Conservation (phyloP, 2,113 vertebrate genomes). For the Tricholaema leucomelas region DNA sequence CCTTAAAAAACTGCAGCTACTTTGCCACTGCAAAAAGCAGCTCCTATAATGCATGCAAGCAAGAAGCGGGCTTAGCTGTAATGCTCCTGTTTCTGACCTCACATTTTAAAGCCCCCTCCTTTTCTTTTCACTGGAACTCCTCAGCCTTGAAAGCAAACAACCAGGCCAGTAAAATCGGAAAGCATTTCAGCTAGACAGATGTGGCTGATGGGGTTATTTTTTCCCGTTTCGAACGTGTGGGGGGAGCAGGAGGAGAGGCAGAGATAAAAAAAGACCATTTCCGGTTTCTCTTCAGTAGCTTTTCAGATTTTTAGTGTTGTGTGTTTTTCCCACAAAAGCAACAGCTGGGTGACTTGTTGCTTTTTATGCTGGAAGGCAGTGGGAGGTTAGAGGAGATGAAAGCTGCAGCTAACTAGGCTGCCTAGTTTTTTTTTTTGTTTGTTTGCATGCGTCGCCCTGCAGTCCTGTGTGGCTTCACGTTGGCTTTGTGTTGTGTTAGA, state of each 20-base stretch:
- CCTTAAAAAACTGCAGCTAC: background rate
- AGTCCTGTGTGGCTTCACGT: background rate
- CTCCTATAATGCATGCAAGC: background rate
- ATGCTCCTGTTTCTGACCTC: background rate
- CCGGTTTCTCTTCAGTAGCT: conserved; percentile 36
- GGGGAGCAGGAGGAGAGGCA: background rate
- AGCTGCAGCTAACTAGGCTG: background rate
- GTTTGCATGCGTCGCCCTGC: accelerated
- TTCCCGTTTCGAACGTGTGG: background rate
- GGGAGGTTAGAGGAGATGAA: background rate
- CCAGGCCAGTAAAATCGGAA: background rate
- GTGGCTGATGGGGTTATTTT: background rate
- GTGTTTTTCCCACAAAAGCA: background rate
- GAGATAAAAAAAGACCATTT: background rate
- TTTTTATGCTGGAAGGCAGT: background rate
- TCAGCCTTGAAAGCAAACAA: background rate
- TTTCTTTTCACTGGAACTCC: background rate
- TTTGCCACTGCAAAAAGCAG: background rate
- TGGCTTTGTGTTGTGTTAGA: background rate
- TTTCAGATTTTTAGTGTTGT: background rate
- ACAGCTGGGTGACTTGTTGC: background rate
- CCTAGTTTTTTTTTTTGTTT: background rate
- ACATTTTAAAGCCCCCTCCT: background rate
- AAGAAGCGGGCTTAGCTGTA: background rate
- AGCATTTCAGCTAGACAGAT: background rate